A percentile compares a stretch with the other conserved stretches of the same genome.
Conservation (phyloP, 2,797 vertebrate genomes). For the Botia kubotai region DNA sequence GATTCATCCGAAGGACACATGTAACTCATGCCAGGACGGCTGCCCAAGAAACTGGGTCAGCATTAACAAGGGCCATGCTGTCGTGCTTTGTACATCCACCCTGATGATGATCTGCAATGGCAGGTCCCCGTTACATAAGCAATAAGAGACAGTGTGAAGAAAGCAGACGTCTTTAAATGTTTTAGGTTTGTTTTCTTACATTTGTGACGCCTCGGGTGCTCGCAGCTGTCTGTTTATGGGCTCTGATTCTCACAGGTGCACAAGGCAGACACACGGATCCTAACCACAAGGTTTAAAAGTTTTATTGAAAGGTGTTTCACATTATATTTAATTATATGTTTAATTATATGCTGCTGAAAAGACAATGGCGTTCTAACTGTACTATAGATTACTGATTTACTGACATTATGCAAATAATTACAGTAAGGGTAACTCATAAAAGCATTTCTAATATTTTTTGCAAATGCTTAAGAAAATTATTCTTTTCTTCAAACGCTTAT, state of each 20-base stretch:
- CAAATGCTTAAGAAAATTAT: too few relatives aligned
- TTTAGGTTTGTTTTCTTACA: slow-evolving; percentile 64
- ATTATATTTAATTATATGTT: not conserved
- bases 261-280: not conserved
- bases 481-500: too few relatives aligned
- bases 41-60: slow-evolving; percentile 75
- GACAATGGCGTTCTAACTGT: not conserved
- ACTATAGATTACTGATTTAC: not conserved
- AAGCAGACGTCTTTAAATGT: slow-evolving; percentile 61
- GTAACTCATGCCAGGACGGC: slow-evolving; percentile 47
- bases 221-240: not conserved
- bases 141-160: slow-evolving; percentile 61
- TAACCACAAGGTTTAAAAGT: not conserved
- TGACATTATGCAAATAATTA: not conserved
- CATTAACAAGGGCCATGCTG: slow-evolving; percentile 71
- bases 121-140: slow-evolving; percentile 76
- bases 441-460: too few relatives aligned
- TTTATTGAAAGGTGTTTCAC: not conserved
- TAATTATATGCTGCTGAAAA: not conserved
- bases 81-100: slow-evolving; percentile 64
- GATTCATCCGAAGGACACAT: slow-evolving; percentile 38
- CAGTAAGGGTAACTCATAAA: not conserved
- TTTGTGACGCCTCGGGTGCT: slow-evolving; percentile 43
- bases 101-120: slow-evolving; percentile 75
- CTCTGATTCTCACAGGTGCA: slow-evolving; percentile 6